Conservation (phyloP, 2,113 vertebrate genomes). For the Agapornis roseicollis region DNA sequence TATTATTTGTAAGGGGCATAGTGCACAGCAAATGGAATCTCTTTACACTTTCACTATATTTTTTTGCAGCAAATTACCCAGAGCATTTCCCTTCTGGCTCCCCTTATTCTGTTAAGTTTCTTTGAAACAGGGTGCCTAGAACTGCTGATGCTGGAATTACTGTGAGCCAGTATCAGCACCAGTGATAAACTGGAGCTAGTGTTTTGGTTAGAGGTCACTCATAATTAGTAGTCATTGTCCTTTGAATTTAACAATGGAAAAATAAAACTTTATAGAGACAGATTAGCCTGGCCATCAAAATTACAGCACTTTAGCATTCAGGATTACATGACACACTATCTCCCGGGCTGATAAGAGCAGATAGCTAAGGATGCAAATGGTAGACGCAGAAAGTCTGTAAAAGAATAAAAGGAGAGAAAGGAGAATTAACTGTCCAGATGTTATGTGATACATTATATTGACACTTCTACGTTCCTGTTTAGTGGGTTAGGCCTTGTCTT, state of each 20-base stretch:
- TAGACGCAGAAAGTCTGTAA: constrained; percentile 15
- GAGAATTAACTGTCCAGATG: background rate
- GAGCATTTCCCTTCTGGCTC: background rate
- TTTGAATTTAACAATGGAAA: constrained; percentile 49
- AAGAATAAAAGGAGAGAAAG: constrained; percentile 46
- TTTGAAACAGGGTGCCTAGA: background rate
- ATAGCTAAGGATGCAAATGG: constrained; percentile 25
- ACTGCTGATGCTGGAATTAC: background rate
- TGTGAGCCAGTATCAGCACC: background rate
- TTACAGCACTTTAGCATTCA: constrained; percentile 56
- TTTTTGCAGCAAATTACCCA: background rate
- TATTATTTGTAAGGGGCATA: background rate
- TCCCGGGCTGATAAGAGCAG: background rate
- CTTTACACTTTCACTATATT: background rate
- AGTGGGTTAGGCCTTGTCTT: background rate
- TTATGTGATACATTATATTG: background rate
- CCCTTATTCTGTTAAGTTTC: background rate
- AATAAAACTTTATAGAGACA: constrained; percentile 26
- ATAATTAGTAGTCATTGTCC: constrained; percentile 49
- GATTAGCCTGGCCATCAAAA: constrained; percentile 53
- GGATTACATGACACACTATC: constrained; percentile 50
- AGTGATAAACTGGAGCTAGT: constrained; percentile 7
- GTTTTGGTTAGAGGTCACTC: constrained; percentile 47
- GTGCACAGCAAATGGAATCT: background rate
- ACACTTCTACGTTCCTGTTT: background rate